Conservation (phyloP, 2,888 invertebrate genomes). For the Ormyrus nitidulus region DNA sequence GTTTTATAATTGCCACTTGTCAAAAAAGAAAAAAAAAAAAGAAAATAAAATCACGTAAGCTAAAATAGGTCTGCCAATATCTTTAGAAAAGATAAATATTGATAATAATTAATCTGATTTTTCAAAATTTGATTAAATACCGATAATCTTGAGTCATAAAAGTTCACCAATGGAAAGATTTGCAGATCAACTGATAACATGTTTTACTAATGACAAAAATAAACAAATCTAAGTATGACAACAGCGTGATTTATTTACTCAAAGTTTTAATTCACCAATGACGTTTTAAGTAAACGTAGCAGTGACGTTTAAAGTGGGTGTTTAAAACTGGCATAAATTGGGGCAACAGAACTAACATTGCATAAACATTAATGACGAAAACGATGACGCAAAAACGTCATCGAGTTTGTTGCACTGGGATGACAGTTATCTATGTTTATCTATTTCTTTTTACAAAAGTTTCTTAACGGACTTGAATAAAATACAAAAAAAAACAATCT, state of each 20-base stretch:
- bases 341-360: constrained; percentile 27
- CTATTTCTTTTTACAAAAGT: constrained; percentile 6
- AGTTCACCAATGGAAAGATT: constrained; percentile 57
- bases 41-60: background rate
- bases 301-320: constrained; percentile 19
- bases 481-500: background rate
- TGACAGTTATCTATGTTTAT: constrained; percentile 8
- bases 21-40: background rate
- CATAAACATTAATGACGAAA: constrained; percentile 38
- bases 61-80: constrained; percentile 7
- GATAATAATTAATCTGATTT: constrained; percentile 23
- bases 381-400: constrained; percentile 32
- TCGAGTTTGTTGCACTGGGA: constrained; percentile 35
- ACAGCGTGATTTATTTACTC: constrained; percentile 25
- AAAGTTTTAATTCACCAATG: constrained; percentile 18
- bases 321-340: constrained; percentile 17
- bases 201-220: constrained; percentile 29
- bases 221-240: constrained; percentile 17
- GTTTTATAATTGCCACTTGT: constrained; percentile 23
- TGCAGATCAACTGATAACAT: constrained; percentile 52
- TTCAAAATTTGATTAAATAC: constrained; percentile 2
- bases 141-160: constrained; percentile 42
- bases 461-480: constrained; percentile 19
- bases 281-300: constrained; percentile 31
- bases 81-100: constrained; percentile 27